Base-by-base conservation (phyloP, 2,888 invertebrate species). In the Phortica magna region DNA sequence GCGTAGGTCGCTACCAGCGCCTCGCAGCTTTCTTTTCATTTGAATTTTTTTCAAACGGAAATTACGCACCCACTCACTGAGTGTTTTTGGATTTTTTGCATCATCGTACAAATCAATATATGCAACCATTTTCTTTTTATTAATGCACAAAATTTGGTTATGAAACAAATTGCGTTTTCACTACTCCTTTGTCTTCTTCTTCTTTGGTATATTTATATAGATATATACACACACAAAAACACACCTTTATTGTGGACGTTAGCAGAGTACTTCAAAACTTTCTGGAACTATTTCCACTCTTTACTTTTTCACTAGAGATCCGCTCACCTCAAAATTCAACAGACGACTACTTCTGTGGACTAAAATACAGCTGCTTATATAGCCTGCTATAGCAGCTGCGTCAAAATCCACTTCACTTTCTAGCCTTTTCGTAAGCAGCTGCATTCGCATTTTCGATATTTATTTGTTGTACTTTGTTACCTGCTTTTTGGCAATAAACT, bases 11-110 rank as follows among this genome's bases (percentile, higher is more conserved):
- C 92, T 93, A 74, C 92, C 92, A 64, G 91, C 92, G 71, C 83
- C 84, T 77, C 92, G 92, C 72, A 92, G 88, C 83, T 93, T 92
- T 77, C 93, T 92, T 83, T 90, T 91, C 91, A 92, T 91, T 87
- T 90, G 83, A 12, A 91, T 87, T 87, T 93, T 94, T 89, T 94
- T 94, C 76, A 91, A 85, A 81, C 93, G 93, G 77, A 94, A 93
- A 90, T 92, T 92, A 65, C 91, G 92, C 77, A 94, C 94, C 94
- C 94, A 94, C 85, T 93, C 92, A 43, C 85, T 83, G 19, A 91
- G 81, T 0, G 91, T 91, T 81, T 88, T 87, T 19, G 88, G 88
- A 76, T 87, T 85, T 57, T 81, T 81, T 53, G 75, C 68, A 68
- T 80, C 82, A 43, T 88, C 84, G 43, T 77, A 84, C 70, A 85